Conservation (phyloP, 2,797 vertebrate species). For the Podargus strigoides region DNA sequence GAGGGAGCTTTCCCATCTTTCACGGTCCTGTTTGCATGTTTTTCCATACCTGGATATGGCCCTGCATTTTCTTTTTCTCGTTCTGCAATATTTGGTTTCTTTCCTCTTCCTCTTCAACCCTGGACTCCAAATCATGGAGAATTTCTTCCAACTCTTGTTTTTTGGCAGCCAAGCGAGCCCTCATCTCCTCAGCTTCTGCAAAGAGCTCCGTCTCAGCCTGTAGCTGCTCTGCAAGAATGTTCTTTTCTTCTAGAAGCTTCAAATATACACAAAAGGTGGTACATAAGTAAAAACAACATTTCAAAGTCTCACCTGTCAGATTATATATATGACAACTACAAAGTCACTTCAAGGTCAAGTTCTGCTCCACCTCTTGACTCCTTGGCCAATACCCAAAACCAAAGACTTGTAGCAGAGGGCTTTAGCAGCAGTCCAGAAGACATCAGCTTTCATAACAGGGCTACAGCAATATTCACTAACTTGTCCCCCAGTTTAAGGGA, state of each 20-base stretch:
- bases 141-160: slow-evolving; percentile 97
- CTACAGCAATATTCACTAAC: background rate
- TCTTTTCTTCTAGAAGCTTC: slow-evolving; percentile 93
- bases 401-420: background rate
- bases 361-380: background rate
- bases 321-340: background rate
- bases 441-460: background rate
- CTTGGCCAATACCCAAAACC: background rate
- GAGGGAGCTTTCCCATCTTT: background rate
- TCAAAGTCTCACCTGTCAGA: background rate
- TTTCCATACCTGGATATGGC: slow-evolving; percentile 86
- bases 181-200: slow-evolving; percentile 96
- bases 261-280: background rate
- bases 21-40: background rate
- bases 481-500: background rate
- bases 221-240: slow-evolving; percentile 93
- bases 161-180: slow-evolving; percentile 90
- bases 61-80: slow-evolving; percentile 97
- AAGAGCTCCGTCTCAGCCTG: slow-evolving; percentile 96
- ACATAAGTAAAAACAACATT: background rate
- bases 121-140: slow-evolving; percentile 92
- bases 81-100: slow-evolving; percentile 91
- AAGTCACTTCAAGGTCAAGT: background rate
- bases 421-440: background rate
- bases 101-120: slow-evolving; percentile 96